Conservation (phyloP, 1,140 invertebrate genomes). For the Drosophila subobscura region DNA sequence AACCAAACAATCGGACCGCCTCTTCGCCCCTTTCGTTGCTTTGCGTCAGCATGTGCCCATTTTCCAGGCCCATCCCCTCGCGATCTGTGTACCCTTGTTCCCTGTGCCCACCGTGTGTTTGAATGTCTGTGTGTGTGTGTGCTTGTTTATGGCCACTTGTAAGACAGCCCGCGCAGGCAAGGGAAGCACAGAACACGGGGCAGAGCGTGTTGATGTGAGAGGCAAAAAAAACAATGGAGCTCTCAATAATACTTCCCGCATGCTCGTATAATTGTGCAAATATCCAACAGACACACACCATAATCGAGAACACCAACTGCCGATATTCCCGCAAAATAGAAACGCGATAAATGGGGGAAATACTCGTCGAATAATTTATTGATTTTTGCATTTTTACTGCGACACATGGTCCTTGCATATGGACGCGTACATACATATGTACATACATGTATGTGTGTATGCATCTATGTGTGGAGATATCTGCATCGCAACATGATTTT, state of each 20-base stretch:
- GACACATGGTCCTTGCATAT: constrained; percentile 3
- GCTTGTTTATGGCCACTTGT: constrained; percentile 78
- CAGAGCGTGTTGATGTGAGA: constrained; percentile 4
- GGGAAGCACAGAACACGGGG: constrained; percentile 6
- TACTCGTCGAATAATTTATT: constrained; percentile 43
- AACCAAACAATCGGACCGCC: constrained; percentile 42
- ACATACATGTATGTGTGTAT: background rate
- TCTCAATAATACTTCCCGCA: constrained; percentile 4
- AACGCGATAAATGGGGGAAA: background rate
- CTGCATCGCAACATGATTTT: constrained; percentile 17
- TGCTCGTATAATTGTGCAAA: constrained; percentile 7
- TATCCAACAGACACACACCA: constrained; percentile 2
- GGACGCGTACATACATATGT: no score
- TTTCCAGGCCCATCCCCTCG: constrained; percentile 31
- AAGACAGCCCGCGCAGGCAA: constrained; percentile 50
- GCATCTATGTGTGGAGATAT: constrained; percentile 7
- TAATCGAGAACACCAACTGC: constrained; percentile 7
- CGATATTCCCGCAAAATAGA: constrained; percentile 1
- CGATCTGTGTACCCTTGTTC: background rate
- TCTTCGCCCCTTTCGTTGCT: constrained; percentile 31
- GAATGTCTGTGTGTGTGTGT: constrained; percentile 15
- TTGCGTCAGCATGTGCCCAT: constrained; percentile 72
- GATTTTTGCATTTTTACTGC: constrained; percentile 48
- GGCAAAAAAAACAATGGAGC: background rate
- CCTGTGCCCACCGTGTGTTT: constrained; percentile 3